These are phyloP conservation scores for Otocyon megalotis DNA, from an alignment of 2,113 vertebrate species.

Conservation along the genomic window DNA sequence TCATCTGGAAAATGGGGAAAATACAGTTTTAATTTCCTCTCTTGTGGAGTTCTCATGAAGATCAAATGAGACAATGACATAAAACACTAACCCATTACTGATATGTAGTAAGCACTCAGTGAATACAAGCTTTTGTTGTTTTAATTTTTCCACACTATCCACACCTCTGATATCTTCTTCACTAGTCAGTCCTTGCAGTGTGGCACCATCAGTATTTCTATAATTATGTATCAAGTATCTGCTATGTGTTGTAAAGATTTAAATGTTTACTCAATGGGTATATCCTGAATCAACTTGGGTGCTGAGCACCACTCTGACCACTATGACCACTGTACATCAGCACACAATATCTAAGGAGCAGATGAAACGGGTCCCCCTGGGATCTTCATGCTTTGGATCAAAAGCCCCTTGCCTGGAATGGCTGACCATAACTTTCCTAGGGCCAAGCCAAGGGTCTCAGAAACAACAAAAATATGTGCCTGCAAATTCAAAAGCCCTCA, in stretches of 20 bases:
- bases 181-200: background rate
- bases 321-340: background rate
- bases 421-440: background rate
- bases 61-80: background rate
- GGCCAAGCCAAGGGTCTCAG: background rate
- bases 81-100: background rate
- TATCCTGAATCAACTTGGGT: background rate
- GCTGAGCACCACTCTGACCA: background rate
- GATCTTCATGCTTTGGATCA: background rate
- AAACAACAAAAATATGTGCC: background rate
- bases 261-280: background rate
- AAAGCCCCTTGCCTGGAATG: background rate
- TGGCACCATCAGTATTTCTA: background rate
- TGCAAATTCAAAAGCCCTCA: background rate
- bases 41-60: background rate
- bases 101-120: background rate
- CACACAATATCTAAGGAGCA: background rate
- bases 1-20: background rate
- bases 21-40: background rate
- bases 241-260: background rate
- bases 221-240: background rate
- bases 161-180: background rate
- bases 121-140: background rate
- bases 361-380: background rate
- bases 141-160: background rate